Percentiles rank a stretch among this genome's conserved stretches.
These are phyloP conservation scores for Osmerus mordax DNA, from an alignment of 2,113 vertebrate genomes.

Conservation along the genomic window DNA sequence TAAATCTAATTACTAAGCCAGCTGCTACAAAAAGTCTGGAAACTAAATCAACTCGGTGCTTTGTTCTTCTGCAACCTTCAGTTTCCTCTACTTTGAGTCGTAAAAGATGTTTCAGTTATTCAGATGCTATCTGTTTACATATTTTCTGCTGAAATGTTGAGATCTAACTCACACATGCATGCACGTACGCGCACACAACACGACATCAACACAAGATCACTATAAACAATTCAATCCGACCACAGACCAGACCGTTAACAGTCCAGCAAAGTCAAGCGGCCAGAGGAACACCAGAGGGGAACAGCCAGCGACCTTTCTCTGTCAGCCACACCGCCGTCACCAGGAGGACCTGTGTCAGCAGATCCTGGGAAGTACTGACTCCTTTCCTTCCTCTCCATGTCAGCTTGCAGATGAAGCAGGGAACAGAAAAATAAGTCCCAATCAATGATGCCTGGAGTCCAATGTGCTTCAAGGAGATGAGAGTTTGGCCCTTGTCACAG, in stretches of 20 bases:
- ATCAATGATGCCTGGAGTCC: conserved; percentile 12
- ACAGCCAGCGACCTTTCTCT: not conserved
- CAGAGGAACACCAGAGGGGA: too few species aligned
- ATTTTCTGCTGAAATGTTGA: too few species aligned
- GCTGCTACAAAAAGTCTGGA: not conserved
- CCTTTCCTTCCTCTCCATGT: conserved; percentile 65
- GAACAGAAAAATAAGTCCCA: conserved; percentile 23
- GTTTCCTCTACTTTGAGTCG: too few species aligned
- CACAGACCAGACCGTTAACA: too few species aligned
- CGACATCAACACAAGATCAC: too few species aligned
- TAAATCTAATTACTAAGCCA: too few species aligned
- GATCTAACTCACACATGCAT: too few species aligned
- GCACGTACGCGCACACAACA: too few species aligned
- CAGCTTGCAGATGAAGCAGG: conserved; percentile 22
- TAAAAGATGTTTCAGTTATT: too few species aligned
- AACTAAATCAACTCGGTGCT: not conserved
- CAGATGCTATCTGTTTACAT: too few species aligned
- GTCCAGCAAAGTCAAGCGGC: too few species aligned
- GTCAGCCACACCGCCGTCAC: conserved; percentile 44
- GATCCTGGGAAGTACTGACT: conserved; percentile 63
- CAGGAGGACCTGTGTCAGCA: conserved; percentile 68
- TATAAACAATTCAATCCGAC: too few species aligned
- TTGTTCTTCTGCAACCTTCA: not conserved
- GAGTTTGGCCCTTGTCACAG: not conserved
- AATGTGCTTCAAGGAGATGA: not conserved